phyloP scores from a whole-genome alignment of 2,113 vertebrate genomes.

The Leptobrachium ailaonicum region DNA sequence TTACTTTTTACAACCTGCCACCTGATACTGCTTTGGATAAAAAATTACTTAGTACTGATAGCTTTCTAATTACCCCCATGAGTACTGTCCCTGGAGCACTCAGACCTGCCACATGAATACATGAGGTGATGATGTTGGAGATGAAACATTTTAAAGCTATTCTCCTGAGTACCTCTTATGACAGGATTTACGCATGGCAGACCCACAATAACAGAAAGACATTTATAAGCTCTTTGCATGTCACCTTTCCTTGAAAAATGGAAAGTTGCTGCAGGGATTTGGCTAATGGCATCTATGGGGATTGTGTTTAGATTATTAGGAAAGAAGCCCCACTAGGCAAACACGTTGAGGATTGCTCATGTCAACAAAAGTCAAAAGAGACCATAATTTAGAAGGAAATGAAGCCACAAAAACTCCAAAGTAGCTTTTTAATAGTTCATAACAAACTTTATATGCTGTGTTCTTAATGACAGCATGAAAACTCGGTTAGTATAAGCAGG shows the following conservation, averaged over 20 bases:
- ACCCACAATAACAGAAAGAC: background rate
- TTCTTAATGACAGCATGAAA: no score
- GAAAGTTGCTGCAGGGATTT: background rate
- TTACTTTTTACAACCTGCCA: no score
- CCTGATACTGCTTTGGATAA: no score
- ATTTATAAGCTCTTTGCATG: conserved; percentile 19
- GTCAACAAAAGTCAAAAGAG: background rate
- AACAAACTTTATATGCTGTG: background rate
- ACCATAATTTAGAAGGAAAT: no score
- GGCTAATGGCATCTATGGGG: conserved; percentile 3
- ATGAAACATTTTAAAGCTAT: background rate
- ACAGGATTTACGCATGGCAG: conserved; percentile 7
- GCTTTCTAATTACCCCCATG: no score
- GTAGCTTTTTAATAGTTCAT: background rate
- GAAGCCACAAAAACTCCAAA: background rate
- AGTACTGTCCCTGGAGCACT: no score
- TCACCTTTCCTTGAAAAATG: conserved; percentile 14
- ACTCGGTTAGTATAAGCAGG: no score
- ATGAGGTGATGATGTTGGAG: background rate
- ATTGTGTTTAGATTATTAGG: background rate
- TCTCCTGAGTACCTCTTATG: conserved; percentile 17
- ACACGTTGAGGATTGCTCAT: background rate
- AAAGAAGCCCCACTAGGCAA: background rate
- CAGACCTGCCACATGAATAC: no score
- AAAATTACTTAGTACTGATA: no score